These are phyloP conservation scores for Tympanoctomys barrerae DNA, from an alignment of 2,797 vertebrate species.

Conservation along the genomic window DNA sequence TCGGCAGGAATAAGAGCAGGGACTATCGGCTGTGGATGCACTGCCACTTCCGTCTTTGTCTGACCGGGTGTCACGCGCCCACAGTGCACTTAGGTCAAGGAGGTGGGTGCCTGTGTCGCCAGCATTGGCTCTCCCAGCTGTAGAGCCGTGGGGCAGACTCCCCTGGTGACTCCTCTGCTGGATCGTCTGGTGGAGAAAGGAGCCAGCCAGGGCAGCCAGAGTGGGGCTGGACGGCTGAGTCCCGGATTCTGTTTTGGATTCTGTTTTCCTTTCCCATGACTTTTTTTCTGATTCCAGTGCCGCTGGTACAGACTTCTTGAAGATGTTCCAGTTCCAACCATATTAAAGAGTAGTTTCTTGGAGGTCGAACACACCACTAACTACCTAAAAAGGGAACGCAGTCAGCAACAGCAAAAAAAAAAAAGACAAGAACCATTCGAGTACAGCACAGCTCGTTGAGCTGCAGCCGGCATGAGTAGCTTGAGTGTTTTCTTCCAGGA, in stretches of 20 bases:
- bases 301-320: slow-evolving; percentile 42
- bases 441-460: not conserved
- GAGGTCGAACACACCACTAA: slow-evolving; percentile 17
- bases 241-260: slow-evolving; percentile 18
- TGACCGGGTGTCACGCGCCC: fast-evolving
- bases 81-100: not conserved
- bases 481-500: not conserved
- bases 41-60: not conserved
- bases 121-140: not conserved
- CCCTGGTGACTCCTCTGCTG: not conserved
- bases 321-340: slow-evolving; percentile 12
- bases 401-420: slow-evolving; percentile 14
- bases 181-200: not conserved
- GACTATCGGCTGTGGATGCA: no score
- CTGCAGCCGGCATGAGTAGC: not conserved
- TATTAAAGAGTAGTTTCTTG: slow-evolving; percentile 44
- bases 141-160: not conserved
- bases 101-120: fast-evolving
- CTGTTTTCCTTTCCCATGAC: slow-evolving; percentile 66
- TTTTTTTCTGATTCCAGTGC: slow-evolving; percentile 12
- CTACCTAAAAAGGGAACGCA: slow-evolving; percentile 49
- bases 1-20: not conserved
- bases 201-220: not conserved
- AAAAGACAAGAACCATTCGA: not conserved
- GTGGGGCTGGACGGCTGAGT: not conserved